Evolutionary conservation across 2,797 vertebrate genomes (phyloP).

Genomic region (Halcyon chelicuti): DNA sequence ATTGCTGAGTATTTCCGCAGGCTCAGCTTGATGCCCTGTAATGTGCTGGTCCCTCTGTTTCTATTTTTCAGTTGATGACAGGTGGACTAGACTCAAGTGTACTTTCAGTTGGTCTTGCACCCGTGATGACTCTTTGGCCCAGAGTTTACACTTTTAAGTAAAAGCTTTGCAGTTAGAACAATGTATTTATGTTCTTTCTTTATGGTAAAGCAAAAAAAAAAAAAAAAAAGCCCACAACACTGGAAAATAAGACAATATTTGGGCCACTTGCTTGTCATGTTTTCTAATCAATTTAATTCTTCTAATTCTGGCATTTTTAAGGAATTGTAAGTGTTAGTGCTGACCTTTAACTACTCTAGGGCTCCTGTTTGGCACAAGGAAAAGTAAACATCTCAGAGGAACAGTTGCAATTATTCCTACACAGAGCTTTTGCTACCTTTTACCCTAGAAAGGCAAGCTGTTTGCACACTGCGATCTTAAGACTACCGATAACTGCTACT

Average conservation of each 20-base stretch:
- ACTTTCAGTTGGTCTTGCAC: neutral
- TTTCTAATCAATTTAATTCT: neutral
- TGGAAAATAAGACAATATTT: neutral
- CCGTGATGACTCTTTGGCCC: neutral
- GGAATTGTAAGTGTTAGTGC: neutral
- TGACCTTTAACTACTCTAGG: neutral
- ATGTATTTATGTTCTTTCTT: neutral
- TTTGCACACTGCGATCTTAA: neutral
- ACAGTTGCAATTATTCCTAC: neutral
- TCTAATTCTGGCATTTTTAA: neutral
- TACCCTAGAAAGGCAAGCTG: neutral
- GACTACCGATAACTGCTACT: neutral
- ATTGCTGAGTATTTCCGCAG: neutral
- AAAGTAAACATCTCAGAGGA: neutral
- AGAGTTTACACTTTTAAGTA: neutral
- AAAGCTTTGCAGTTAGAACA: neutral
- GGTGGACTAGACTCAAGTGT: neutral
- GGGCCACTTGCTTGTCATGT: neutral
- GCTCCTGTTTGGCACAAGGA: neutral
- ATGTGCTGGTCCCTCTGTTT: neutral
- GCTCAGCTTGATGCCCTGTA: neutral
- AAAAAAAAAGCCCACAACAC: fast-evolving
- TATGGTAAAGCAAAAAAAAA: neutral
- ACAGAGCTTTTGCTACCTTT: neutral
- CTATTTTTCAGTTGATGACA: neutral